phyloP scores from a whole-genome alignment of 2,113 vertebrate genomes.

The Gadus chalcogrammus region DNA sequence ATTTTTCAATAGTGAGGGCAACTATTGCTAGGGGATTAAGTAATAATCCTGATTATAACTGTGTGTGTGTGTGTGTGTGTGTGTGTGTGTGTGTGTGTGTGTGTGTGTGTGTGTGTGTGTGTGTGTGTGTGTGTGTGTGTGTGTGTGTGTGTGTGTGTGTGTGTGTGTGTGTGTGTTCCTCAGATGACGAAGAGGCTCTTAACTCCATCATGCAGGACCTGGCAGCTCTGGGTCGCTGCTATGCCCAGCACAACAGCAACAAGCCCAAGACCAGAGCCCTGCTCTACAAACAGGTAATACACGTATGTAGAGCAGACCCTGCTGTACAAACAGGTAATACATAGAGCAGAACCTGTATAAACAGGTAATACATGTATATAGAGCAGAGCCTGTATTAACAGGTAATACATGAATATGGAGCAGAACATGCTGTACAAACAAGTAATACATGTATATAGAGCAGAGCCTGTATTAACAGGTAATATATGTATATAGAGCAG shows the following conservation, averaged over 20 bases:
- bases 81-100: not conserved
- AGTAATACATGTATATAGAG: too few relatives aligned
- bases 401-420: too few relatives aligned
- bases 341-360: too few relatives aligned
- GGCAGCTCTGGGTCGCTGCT: constrained; percentile 82
- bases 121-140: constrained; percentile 7
- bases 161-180: constrained; percentile 4
- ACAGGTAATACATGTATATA: too few relatives aligned
- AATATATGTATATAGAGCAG: too few relatives aligned
- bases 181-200: constrained; percentile 88
- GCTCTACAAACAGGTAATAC: constrained; percentile 79
- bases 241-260: constrained; percentile 76
- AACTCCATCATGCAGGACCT: constrained; percentile 93
- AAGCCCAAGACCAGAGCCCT: constrained; percentile 77
- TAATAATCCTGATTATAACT: too few relatives aligned
- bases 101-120: not conserved
- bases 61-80: not conserved
- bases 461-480: not conserved
- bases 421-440: too few relatives aligned
- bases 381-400: not conserved
- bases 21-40: too few relatives aligned
- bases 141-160: not conserved
- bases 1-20: too few relatives aligned
- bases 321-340: not conserved
- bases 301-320: too few relatives aligned